Evolutionary conservation across 2,888 invertebrate species (phyloP).

Genomic region (Scaptomyza polygonia): DNA sequence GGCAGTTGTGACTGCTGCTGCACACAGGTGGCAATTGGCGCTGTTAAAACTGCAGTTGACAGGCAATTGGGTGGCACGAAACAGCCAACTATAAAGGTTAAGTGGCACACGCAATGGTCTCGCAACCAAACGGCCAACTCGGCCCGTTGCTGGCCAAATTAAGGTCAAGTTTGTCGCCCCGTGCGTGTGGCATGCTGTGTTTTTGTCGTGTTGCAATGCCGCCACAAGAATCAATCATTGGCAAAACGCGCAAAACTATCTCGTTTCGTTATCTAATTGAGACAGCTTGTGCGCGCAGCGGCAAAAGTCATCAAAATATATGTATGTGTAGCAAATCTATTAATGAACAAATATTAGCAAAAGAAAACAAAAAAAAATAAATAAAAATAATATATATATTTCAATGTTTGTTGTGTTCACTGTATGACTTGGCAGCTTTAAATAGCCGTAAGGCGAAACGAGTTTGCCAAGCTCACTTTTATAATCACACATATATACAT

Average conservation of each 20-base stretch:
- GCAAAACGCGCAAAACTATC: slow-evolving; percentile 9
- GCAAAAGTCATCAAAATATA: slow-evolving; percentile 33
- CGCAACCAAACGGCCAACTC: slow-evolving; percentile 26
- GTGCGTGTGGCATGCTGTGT: slow-evolving; percentile 33
- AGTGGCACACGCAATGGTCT: slow-evolving; percentile 58
- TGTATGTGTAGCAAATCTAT: slow-evolving; percentile 47
- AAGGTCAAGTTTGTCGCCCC: slow-evolving; percentile 66
- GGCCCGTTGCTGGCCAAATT: slow-evolving; percentile 59
- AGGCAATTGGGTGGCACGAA: slow-evolving; percentile 23
- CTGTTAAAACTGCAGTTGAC: slow-evolving; percentile 20
- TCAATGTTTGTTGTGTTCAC: slow-evolving; percentile 25
- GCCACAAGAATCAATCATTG: slow-evolving; percentile 59
- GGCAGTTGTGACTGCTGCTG: slow-evolving; percentile 8
- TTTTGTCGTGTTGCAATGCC: slow-evolving; percentile 32
- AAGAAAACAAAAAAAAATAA: slow-evolving; percentile 23
- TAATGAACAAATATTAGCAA: slow-evolving; percentile 65
- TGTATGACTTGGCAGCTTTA: slow-evolving; percentile 42
- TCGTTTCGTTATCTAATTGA: slow-evolving; percentile 7
- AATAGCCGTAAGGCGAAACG: slow-evolving; percentile 39
- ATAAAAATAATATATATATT: neutral
- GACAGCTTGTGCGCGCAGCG: slow-evolving; percentile 38
- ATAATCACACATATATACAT: neutral
- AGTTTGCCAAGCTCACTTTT: slow-evolving; percentile 27
- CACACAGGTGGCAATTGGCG: slow-evolving; percentile 19
- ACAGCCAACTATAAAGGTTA: slow-evolving; percentile 47